Evolutionary conservation across 2,113 vertebrate genomes (phyloP).

Genomic region (Odontophorus gujanensis): DNA sequence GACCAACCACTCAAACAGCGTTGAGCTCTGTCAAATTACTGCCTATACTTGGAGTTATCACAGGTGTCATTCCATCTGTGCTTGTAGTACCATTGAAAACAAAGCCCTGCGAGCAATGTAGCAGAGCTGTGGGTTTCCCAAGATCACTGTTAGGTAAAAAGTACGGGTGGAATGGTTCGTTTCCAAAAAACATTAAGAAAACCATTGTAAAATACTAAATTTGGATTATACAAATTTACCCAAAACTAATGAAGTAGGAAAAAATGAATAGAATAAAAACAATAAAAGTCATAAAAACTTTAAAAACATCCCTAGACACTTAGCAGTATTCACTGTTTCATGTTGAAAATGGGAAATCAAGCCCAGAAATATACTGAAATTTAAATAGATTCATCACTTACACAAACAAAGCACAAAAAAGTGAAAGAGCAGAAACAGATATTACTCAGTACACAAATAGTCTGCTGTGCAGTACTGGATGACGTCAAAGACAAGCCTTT

Average conservation of each 20-base stretch:
- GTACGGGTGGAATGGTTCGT: background rate
- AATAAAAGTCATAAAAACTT: background rate
- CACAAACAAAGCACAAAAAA: constrained; percentile 51
- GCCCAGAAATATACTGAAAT: background rate
- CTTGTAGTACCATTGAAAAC: background rate
- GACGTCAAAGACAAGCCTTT: background rate
- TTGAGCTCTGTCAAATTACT: background rate
- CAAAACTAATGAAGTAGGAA: background rate
- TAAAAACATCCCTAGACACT: background rate
- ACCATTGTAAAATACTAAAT: background rate
- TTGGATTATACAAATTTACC: background rate
- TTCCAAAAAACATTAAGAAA: background rate
- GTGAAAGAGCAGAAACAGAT: constrained; percentile 28
- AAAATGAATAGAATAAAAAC: background rate
- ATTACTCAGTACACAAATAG: constrained; percentile 17
- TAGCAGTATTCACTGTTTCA: background rate
- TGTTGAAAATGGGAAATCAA: constrained; percentile 56
- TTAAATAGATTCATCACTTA: background rate
- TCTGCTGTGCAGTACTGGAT: background rate
- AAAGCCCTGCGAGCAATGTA: background rate
- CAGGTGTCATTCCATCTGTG: background rate
- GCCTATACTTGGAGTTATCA: background rate
- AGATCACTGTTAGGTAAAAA: background rate
- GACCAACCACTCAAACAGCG: background rate
- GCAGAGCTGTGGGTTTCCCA: background rate